Conservation (phyloP, 2,113 vertebrate species). For the Nicator chloris region DNA sequence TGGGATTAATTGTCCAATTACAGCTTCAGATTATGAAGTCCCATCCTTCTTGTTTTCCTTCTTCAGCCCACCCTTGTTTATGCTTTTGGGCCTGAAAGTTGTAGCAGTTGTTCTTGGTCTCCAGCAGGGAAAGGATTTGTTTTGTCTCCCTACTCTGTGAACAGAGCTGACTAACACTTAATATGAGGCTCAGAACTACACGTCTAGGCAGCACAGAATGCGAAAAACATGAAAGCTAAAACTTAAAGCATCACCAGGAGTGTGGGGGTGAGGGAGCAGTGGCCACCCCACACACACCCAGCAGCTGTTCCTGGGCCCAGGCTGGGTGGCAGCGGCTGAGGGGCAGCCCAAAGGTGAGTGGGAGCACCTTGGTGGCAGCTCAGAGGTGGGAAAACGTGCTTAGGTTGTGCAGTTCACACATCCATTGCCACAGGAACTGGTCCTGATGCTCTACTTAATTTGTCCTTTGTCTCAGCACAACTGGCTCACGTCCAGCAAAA, state of each 20-base stretch:
- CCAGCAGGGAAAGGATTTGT: not conserved
- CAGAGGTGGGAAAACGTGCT: rapidly evolving
- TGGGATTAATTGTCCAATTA: not conserved
- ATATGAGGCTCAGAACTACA: not conserved
- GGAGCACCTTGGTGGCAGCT: too few species aligned
- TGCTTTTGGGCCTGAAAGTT: not conserved
- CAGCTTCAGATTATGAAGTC: not conserved
- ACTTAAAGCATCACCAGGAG: not conserved
- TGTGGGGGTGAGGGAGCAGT: not conserved
- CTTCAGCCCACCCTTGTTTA: not conserved
- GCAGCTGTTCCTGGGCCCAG: rapidly evolving
- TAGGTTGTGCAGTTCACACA: rapidly evolving
- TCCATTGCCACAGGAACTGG: not conserved
- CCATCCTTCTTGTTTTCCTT: not conserved
- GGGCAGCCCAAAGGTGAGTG: not conserved
- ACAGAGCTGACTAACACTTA: not conserved
- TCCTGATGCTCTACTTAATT: not conserved
- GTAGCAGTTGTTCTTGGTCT: not conserved
- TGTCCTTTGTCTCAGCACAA: not conserved
- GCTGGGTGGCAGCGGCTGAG: rapidly evolving
- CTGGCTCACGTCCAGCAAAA: not conserved
- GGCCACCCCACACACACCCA: rapidly evolving
- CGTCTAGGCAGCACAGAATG: not conserved
- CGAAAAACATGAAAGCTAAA: not conserved
- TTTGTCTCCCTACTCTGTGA: not conserved